Conservation (phyloP, 2,113 vertebrate genomes). For the Glaucidium brasilianum region DNA sequence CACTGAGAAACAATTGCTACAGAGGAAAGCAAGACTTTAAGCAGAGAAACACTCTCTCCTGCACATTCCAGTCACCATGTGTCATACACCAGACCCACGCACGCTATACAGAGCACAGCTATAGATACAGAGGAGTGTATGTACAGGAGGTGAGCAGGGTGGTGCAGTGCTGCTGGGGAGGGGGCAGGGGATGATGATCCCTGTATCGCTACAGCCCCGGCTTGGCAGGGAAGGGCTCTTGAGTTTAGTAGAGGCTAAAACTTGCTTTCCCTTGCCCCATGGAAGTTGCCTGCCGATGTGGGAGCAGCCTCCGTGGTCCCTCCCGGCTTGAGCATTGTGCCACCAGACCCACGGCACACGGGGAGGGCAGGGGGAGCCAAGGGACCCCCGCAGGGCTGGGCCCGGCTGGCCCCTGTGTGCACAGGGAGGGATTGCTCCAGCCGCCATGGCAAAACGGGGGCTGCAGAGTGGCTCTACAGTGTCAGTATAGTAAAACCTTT, state of each 20-base stretch:
- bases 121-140: neutral
- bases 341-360: rapidly evolving
- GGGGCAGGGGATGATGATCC: too few relatives aligned
- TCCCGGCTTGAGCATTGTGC: rapidly evolving
- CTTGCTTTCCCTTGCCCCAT: neutral
- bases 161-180: neutral
- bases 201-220: rapidly evolving
- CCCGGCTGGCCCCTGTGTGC: rapidly evolving
- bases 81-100: neutral
- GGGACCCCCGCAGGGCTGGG: neutral
- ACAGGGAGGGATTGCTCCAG: neutral
- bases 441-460: neutral
- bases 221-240: neutral
- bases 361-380: neutral
- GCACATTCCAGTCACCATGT: rapidly evolving
- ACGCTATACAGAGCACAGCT: neutral
- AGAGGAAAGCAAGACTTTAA: neutral
- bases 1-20: rapidly evolving
- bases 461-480: neutral
- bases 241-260: rapidly evolving
- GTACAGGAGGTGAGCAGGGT: neutral
- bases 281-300: neutral
- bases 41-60: rapidly evolving
- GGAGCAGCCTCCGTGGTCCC: rapidly evolving
- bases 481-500: rapidly evolving